Conservation (phyloP, 1,140 invertebrate genomes). For the Triops longicaudatus region DNA sequence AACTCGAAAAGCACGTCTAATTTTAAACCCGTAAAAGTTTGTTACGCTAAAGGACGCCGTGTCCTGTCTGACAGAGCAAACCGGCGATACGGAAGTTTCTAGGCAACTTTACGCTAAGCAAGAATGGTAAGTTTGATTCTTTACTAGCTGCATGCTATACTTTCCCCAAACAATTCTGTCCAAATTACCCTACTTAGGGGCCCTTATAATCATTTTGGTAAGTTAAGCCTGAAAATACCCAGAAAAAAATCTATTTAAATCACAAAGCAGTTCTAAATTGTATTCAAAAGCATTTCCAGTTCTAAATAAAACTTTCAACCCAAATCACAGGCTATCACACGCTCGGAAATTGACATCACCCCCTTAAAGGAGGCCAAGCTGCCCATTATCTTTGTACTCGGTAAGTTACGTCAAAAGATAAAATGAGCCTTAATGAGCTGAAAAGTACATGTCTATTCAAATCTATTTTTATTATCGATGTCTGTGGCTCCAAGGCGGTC, state of each 20-base stretch:
- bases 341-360: constrained; percentile 36
- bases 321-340: constrained; percentile 31
- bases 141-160: not conserved
- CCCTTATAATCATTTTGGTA: not conserved
- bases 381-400: constrained; percentile 42
- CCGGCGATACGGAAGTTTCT: not conserved
- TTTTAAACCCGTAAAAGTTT: not conserved
- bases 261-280: not conserved
- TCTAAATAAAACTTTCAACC: not conserved
- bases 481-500: constrained; percentile 32
- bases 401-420: constrained; percentile 30
- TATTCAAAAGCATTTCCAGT: not conserved
- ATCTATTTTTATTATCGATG: not conserved
- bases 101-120: not conserved
- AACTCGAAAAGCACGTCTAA: not conserved
- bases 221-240: not conserved
- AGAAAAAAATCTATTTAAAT: not conserved
- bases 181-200: not conserved
- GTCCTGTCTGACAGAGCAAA: not conserved
- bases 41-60: not conserved
- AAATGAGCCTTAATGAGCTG: not conserved
- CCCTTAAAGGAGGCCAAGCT: constrained; percentile 39
- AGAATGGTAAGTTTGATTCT: not conserved
- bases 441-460: not conserved
- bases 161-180: not conserved